Percentiles rank a stretch among this genome's conserved stretches.
These are phyloP conservation scores for Drosophila insularis DNA, from an alignment of 1,140 invertebrate genomes.

Conservation along the genomic window DNA sequence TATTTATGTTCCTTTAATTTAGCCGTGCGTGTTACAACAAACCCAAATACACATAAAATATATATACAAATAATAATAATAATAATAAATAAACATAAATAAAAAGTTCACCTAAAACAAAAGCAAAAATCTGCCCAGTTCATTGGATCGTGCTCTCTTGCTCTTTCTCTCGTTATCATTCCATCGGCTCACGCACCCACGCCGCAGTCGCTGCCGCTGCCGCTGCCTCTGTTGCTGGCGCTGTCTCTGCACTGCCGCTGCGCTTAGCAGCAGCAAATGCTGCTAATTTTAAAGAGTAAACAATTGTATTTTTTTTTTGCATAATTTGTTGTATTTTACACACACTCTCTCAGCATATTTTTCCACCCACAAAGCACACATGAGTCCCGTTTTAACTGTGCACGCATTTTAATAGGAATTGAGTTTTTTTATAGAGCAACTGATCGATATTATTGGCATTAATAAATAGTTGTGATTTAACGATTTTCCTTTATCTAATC, in stretches of 20 bases:
- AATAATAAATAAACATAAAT: slow-evolving; percentile 17
- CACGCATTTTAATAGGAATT: not conserved
- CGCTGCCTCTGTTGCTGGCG: slow-evolving; percentile 27
- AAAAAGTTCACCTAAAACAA: slow-evolving; percentile 18
- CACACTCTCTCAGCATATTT: not conserved
- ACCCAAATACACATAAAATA: slow-evolving; percentile 1
- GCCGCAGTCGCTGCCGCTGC: slow-evolving; percentile 19
- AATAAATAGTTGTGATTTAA: not conserved
- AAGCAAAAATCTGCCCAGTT: slow-evolving; percentile 22
- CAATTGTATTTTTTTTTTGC: slow-evolving; percentile 47
- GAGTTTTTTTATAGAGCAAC: not conserved
- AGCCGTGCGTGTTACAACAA: slow-evolving; percentile 37
- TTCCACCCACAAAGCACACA: not conserved
- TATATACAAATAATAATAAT: slow-evolving; percentile 13
- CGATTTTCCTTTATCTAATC: not conserved
- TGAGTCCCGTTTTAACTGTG: not conserved
- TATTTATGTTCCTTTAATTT: slow-evolving; percentile 31
- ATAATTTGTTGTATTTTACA: slow-evolving; percentile 27
- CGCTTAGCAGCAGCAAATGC: slow-evolving; percentile 42
- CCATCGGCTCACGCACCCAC: slow-evolving; percentile 46
- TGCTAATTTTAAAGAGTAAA: slow-evolving; percentile 74
- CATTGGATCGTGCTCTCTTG: slow-evolving; percentile 17
- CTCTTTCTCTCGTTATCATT: slow-evolving; percentile 35
- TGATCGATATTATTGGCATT: not conserved
- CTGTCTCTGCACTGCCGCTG: slow-evolving; percentile 24